Evolutionary conservation across 2,113 vertebrate species (phyloP).

Genomic region (Xiphophorus hellerii): DNA sequence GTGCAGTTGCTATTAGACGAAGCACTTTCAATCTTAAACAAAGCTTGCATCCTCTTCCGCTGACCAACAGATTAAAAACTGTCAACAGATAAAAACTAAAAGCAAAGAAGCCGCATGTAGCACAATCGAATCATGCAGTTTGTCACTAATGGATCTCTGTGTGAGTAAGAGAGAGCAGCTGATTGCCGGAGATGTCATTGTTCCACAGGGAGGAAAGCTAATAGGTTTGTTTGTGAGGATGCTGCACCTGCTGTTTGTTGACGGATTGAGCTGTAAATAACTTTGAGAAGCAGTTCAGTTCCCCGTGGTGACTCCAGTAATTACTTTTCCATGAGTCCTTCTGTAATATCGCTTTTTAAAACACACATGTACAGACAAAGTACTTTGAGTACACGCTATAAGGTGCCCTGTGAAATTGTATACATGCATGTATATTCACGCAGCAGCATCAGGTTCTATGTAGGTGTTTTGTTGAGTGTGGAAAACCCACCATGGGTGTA

Average conservation of each 20-base stretch:
- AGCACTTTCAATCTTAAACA: neutral
- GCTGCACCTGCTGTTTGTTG: conserved; percentile 72
- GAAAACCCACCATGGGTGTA: conserved; percentile 77
- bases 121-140: neutral
- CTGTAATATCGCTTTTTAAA: neutral
- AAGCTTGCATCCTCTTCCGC: neutral
- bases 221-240: conserved; percentile 69
- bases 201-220: conserved; percentile 66
- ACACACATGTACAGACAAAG: neutral
- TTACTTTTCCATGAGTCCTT: conserved; percentile 7
- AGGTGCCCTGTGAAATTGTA: conserved; percentile 1
- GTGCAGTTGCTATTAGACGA: neutral
- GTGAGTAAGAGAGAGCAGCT: conserved; percentile 13
- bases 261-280: conserved; percentile 74
- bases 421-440: conserved; percentile 9
- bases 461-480: conserved; percentile 67
- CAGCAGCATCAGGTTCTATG: conserved; percentile 26
- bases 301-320: conserved; percentile 21
- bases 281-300: conserved; percentile 51
- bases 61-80: neutral
- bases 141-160: conserved; percentile 2
- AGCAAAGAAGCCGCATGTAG: neutral
- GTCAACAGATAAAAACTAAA: neutral
- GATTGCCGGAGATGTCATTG: conserved; percentile 57
- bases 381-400: neutral